Percentiles rank a stretch among this genome's conserved stretches.
These are phyloP conservation scores for Coturnix japonica DNA, from an alignment of 2,113 vertebrate species.

Conservation along the genomic window DNA sequence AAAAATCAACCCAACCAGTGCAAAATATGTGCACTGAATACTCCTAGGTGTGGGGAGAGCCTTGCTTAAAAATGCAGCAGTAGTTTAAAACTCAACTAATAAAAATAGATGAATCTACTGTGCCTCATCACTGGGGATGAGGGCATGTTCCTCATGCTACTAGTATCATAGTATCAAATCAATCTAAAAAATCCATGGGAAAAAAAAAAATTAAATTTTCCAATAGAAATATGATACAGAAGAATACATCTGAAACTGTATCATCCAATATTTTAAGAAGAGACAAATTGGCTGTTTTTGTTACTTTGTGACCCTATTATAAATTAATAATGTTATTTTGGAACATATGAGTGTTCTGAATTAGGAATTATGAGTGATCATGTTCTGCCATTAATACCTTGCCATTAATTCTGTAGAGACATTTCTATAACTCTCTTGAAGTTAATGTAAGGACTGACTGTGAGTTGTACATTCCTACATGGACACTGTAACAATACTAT, in stretches of 20 bases:
- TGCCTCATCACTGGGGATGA: background rate
- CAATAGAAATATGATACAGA: background rate
- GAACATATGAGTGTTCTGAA: conserved; percentile 21
- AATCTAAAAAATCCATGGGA: background rate
- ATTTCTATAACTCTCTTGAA: conserved; percentile 56
- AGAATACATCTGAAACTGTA: background rate
- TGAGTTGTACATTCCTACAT: conserved; percentile 29
- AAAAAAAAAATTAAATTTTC: background rate
- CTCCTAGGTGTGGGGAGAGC: background rate
- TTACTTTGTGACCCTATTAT: background rate
- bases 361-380: conserved; percentile 43
- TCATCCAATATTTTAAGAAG: background rate
- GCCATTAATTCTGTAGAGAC: conserved; percentile 51
- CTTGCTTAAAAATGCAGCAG: background rate
- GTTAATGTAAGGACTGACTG: conserved; percentile 39
- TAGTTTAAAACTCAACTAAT: background rate
- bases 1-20: background rate
- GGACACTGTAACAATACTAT: background rate
- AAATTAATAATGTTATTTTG: conserved; percentile 36
- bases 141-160: background rate
- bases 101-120: background rate
- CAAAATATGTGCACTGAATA: background rate
- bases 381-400: conserved; percentile 63
- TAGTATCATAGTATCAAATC: conserved; percentile 13
- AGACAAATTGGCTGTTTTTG: background rate